These are phyloP conservation scores for Timema cristinae DNA, from an alignment of 2,888 invertebrate species.

Conservation along the genomic window DNA sequence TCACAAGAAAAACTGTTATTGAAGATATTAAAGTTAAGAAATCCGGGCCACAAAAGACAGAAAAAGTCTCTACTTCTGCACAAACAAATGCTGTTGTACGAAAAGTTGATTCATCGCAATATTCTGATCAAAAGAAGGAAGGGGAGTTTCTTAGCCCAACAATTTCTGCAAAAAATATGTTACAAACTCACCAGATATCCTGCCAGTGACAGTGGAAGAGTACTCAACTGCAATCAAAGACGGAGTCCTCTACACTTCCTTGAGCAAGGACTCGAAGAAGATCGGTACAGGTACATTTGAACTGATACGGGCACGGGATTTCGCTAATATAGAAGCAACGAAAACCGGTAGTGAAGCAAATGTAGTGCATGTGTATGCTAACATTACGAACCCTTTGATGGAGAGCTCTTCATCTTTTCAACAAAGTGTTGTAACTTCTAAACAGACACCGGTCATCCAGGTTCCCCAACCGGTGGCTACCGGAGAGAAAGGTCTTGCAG, in stretches of 20 bases:
- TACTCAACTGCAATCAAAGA: conserved; percentile 31
- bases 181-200: conserved; percentile 26
- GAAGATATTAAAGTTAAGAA: conserved; percentile 47
- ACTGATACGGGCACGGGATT: conserved; percentile 54
- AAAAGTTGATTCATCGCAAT: conserved; percentile 39
- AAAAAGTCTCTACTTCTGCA: conserved; percentile 56
- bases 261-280: conserved; percentile 33
- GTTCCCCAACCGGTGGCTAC: background rate
- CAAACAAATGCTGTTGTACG: conserved; percentile 53
- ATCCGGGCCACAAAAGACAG: conserved; percentile 41
- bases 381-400: conserved; percentile 30
- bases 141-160: conserved; percentile 19
- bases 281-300: conserved; percentile 47
- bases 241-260: conserved; percentile 36
- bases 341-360: conserved; percentile 23
- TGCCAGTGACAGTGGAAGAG: conserved; percentile 38
- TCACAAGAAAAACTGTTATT: conserved; percentile 45
- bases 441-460: conserved; percentile 17
- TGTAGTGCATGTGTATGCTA: conserved; percentile 37
- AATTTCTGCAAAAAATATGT: conserved; percentile 24
- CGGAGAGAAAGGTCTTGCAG: background rate
- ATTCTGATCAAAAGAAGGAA: conserved; percentile 2
- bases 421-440: conserved; percentile 10
- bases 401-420: background rate
- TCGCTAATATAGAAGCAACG: conserved; percentile 49